A percentile compares a stretch with the other conserved stretches of the same genome.
Evolutionary conservation across 2,888 invertebrate species (phyloP).

Genomic region (Agonum fuliginosum): DNA sequence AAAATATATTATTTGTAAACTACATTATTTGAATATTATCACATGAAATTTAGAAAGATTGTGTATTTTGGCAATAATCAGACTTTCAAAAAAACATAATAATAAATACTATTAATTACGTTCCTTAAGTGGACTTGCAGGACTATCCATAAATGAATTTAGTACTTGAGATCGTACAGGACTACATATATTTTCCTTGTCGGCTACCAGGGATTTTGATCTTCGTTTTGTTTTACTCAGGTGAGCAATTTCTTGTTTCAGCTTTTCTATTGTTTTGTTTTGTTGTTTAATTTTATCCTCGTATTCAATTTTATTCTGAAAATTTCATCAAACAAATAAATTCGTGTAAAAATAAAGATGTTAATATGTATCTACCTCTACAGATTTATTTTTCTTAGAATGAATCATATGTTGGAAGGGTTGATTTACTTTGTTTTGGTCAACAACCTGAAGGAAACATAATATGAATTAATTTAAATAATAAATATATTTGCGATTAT

Average conservation of each 20-base stretch:
- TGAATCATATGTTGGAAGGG: neutral
- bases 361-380: neutral
- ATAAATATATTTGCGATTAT: neutral
- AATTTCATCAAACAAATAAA: conserved; percentile 9
- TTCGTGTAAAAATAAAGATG: neutral
- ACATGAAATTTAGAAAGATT: conserved; percentile 37
- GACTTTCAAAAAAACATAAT: conserved; percentile 16
- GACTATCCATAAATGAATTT: conserved; percentile 67
- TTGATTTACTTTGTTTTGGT: neutral
- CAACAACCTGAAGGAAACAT: neutral
- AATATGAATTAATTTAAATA: neutral
- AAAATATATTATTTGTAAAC: conserved; percentile 41
- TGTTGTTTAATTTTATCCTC: conserved; percentile 65
- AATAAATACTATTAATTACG: conserved; percentile 69
- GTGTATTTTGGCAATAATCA: conserved; percentile 41
- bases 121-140: conserved; percentile 72
- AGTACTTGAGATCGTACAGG: conserved; percentile 69
- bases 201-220: conserved; percentile 64
- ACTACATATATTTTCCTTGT: conserved; percentile 73
- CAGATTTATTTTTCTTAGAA: conserved; percentile 3
- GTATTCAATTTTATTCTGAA: conserved; percentile 48
- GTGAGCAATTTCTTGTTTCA: conserved; percentile 68
- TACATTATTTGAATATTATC: conserved; percentile 34
- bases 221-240: conserved; percentile 52
- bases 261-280: conserved; percentile 71